phyloP scores from a whole-genome alignment of 92 coral and sea anemone genomes.

The Phenganax subtilis region DNA sequence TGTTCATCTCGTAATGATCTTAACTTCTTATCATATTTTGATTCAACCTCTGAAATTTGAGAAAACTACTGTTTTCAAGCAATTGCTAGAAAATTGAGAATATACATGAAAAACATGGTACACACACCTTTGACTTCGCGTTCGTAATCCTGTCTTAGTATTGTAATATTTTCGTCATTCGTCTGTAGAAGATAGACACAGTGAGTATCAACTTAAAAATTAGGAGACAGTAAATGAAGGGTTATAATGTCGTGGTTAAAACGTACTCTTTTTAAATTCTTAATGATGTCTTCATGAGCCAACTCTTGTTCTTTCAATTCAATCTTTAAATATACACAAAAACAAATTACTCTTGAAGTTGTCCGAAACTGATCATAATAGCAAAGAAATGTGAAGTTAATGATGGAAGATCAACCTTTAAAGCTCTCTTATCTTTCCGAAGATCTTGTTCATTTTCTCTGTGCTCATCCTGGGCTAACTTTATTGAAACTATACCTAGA shows the following conservation, averaged over 20 bases:
- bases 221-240: background rate
- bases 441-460: constrained; percentile 83
- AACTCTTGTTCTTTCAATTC: constrained; percentile 93
- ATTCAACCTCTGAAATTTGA: constrained; percentile 72
- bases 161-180: constrained; percentile 93
- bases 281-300: constrained; percentile 95
- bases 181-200: constrained; percentile 48
- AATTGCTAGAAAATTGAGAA: background rate
- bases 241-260: background rate
- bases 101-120: too few relatives aligned
- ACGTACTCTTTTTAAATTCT: constrained; percentile 85
- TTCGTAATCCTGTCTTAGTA: constrained; percentile 91
- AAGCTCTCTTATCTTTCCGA: constrained; percentile 80
- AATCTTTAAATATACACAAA: constrained; percentile 49
- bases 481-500: constrained; percentile 81
- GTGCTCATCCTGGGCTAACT: constrained; percentile 93
- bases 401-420: constrained; percentile 54
- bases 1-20: constrained; percentile 86
- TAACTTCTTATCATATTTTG: constrained; percentile 97
- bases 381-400: background rate
- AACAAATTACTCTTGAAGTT: background rate
- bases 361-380: background rate
- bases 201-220: background rate
- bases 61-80: background rate
- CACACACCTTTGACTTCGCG: constrained; percentile 90